Evolutionary conservation across 2,888 invertebrate genomes (phyloP), one percentile per base, ranked within the genome.

Genomic region (Mechanitis mazaeus): DNA sequence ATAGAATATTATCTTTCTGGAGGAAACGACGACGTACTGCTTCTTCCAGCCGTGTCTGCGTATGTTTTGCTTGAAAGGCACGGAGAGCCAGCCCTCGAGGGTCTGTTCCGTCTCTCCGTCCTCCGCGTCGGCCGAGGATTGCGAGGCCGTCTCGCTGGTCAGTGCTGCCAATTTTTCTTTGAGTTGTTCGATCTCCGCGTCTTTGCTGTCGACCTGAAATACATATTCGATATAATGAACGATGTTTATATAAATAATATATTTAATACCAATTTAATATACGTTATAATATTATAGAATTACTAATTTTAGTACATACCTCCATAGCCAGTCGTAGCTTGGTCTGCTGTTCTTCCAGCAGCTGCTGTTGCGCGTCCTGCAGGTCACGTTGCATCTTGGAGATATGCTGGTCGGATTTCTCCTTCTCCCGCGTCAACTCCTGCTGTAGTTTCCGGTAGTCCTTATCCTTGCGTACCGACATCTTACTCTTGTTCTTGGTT

Each of bases 1-100:
- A 82, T 98, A 99, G 91, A 99, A 98, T 69, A 99, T 96, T 69
- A 99, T 98, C 89, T 98, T 98, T 83, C 95, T 95, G 66, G 97
- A 98, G 56, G 98, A 97, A 56, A 98, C 98, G 54, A 98, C 98
- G 54, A 98, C 98, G 83, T 96, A 98, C 84, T 98, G 98, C 78
- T 96, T 96, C 87, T 95, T 96, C 98, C 98, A 99, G 57, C 98
- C 98, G 83, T 98, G 97, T 65, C 97, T 93, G 69, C 96, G 94
- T 71, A 98, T 97, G 84, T 98, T 98, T 84, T 97, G 97, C 79
- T 97, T 97, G 81, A 95, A 96, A 60, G 98, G 98, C 74, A 98
- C 94, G 59, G 97, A 96, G 64, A 99, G 92, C 97, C 98, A 98
- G 62, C 98, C 98, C 85, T 98, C 98, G 74, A 98, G 93, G 70